A percentile compares a stretch with the other conserved stretches of the same genome.
Evolutionary conservation across 2,888 invertebrate species (phyloP).

Genomic region (Tinea semifulvella): DNA sequence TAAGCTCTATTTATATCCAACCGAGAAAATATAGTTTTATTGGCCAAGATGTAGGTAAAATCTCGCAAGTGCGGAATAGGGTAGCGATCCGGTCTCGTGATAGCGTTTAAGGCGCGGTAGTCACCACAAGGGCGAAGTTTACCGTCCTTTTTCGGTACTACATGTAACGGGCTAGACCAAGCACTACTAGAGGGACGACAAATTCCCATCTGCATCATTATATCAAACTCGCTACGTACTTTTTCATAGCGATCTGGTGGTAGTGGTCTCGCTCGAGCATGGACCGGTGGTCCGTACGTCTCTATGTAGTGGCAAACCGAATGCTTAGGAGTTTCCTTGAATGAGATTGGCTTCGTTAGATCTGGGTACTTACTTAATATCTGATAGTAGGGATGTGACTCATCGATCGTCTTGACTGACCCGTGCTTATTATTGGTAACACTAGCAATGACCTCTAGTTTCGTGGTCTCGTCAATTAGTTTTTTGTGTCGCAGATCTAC

Average conservation of each 20-base stretch:
- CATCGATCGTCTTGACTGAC: not conserved
- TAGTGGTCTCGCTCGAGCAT: slow-evolving; percentile 17
- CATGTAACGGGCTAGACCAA: slow-evolving; percentile 35
- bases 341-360: not conserved
- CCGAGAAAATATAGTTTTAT: not conserved
- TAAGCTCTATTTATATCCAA: not conserved
- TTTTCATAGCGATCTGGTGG: slow-evolving; percentile 27
- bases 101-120: slow-evolving; percentile 29
- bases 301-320: slow-evolving; percentile 17
- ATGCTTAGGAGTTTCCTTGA: slow-evolving; percentile 5
- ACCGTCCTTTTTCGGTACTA: slow-evolving; percentile 21
- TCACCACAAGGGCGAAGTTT: slow-evolving; percentile 28
- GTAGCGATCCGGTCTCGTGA: slow-evolving; percentile 28
- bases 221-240: slow-evolving; percentile 28
- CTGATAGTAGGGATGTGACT: not conserved
- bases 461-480: slow-evolving; percentile 13
- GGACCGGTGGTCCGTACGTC: slow-evolving; percentile 19
- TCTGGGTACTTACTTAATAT: slow-evolving; percentile 3
- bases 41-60: slow-evolving; percentile 19
- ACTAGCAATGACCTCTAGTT: not conserved
- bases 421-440: not conserved
- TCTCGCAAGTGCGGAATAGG: slow-evolving; percentile 30
- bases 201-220: slow-evolving; percentile 33
- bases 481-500: slow-evolving; percentile 13
- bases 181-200: slow-evolving; percentile 35